A percentile compares a stretch with the other conserved stretches of the same genome.
Conservation (phyloP, 2,797 vertebrate genomes). For the Characodon lateralis region DNA sequence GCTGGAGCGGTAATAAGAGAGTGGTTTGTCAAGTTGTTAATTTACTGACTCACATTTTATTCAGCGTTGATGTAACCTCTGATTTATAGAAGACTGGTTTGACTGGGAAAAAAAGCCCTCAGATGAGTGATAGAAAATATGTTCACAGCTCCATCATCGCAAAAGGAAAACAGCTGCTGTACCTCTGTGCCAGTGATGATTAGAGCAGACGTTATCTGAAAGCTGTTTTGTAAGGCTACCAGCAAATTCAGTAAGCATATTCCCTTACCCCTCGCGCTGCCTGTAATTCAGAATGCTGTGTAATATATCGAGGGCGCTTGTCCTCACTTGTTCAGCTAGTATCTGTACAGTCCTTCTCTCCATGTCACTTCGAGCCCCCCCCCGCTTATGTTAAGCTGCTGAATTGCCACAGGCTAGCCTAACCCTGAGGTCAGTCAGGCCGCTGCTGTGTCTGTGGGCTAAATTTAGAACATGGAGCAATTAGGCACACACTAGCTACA, state of each 20-base stretch:
- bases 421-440: slow-evolving; percentile 65
- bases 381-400: slow-evolving; percentile 48
- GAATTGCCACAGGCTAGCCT: slow-evolving; percentile 55
- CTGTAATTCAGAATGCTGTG: slow-evolving; percentile 27
- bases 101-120: background rate
- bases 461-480: slow-evolving; percentile 70
- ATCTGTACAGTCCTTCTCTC: slow-evolving; percentile 21
- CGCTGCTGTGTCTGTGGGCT: slow-evolving; percentile 64
- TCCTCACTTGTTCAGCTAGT: slow-evolving; percentile 20
- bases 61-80: background rate
- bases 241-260: slow-evolving; percentile 7
- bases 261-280: background rate
- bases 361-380: slow-evolving; percentile 13
- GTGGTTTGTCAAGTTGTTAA: background rate
- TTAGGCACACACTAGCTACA: slow-evolving; percentile 55
- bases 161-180: slow-evolving; percentile 11
- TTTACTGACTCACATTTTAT: background rate
- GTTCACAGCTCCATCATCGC: background rate
- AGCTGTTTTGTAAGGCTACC: slow-evolving; percentile 13
- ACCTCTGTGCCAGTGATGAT: background rate
- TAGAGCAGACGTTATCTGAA: slow-evolving; percentile 11
- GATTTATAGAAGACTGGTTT: background rate
- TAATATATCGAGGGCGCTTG: slow-evolving; percentile 10
- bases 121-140: slow-evolving; percentile 7
- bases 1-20: background rate